These are phyloP conservation scores for Montipora foliosa DNA, from an alignment of 64 coral and sea anemone genomes.

Conservation along the genomic window DNA sequence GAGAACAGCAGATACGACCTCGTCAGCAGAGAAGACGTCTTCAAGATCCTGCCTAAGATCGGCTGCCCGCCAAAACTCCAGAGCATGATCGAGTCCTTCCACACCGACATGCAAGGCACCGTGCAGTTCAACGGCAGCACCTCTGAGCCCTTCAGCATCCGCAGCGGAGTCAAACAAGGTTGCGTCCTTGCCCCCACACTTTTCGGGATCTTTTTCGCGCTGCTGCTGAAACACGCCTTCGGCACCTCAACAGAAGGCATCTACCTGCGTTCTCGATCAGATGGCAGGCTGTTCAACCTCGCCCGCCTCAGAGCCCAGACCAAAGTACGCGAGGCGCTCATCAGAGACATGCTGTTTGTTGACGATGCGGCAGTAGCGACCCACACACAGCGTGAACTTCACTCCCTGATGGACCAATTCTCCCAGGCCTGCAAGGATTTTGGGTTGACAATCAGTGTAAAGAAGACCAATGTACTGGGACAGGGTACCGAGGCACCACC, in stretches of 20 bases:
- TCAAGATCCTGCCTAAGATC: conserved; percentile 7
- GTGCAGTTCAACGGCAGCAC: neutral
- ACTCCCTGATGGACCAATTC: neutral
- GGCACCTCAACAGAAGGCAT: conserved; percentile 17
- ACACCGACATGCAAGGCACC: neutral
- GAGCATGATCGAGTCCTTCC: neutral
- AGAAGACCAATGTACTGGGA: neutral
- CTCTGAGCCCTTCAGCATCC: neutral
- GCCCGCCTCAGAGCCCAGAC: neutral
- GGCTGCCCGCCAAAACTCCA: neutral
- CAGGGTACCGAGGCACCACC: neutral
- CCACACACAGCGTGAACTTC: neutral
- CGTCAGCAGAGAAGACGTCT: neutral
- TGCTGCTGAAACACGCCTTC: conserved; percentile 18
- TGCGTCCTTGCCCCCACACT: conserved; percentile 1
- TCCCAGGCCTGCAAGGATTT: neutral
- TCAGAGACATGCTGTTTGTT: neutral
- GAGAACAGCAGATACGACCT: conserved; percentile 6
- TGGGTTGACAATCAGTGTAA: neutral
- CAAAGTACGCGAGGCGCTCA: neutral
- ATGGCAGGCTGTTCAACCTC: conserved; percentile 14
- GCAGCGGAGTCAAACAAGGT: conserved; percentile 3
- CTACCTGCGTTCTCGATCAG: neutral
- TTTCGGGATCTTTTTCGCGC: neutral
- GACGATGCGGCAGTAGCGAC: neutral